phyloP scores from a whole-genome alignment of 2,888 invertebrate species.

The Rambutsinella grinnellia region DNA sequence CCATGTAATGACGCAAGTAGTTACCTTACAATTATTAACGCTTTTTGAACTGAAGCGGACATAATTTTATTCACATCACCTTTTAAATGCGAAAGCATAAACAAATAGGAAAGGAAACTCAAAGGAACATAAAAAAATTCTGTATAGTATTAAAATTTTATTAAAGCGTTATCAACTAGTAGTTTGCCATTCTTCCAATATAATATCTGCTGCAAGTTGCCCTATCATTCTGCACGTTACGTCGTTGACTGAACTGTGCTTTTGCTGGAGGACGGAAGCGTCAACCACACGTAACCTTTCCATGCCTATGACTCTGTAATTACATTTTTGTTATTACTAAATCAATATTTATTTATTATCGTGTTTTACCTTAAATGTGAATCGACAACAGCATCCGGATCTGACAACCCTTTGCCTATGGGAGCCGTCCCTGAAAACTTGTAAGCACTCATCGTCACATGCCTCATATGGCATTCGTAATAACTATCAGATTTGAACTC shows the following conservation, averaged over 20 bases:
- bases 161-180: background rate
- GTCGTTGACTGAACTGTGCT: conserved; percentile 58
- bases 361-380: conserved; percentile 51
- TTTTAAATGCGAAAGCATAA: no score
- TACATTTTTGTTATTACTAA: background rate
- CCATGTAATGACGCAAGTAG: no score
- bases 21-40: no score
- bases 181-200: conserved; percentile 46
- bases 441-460: conserved; percentile 57
- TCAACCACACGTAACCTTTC: conserved; percentile 57
- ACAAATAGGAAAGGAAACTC: no score
- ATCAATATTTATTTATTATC: background rate
- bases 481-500: conserved; percentile 59
- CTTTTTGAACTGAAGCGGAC: no score
- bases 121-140: no score
- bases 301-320: conserved; percentile 54
- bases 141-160: no score
- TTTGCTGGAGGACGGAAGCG: conserved; percentile 59
- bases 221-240: conserved; percentile 59
- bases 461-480: conserved; percentile 57
- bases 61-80: no score
- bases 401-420: conserved; percentile 52
- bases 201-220: conserved; percentile 56
- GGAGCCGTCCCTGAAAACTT: conserved; percentile 59
- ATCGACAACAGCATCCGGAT: conserved; percentile 59